A percentile compares a stretch with the other conserved stretches of the same genome.
phyloP scores from a whole-genome alignment of 1,140 invertebrate genomes.

The Drosophila repleta region DNA sequence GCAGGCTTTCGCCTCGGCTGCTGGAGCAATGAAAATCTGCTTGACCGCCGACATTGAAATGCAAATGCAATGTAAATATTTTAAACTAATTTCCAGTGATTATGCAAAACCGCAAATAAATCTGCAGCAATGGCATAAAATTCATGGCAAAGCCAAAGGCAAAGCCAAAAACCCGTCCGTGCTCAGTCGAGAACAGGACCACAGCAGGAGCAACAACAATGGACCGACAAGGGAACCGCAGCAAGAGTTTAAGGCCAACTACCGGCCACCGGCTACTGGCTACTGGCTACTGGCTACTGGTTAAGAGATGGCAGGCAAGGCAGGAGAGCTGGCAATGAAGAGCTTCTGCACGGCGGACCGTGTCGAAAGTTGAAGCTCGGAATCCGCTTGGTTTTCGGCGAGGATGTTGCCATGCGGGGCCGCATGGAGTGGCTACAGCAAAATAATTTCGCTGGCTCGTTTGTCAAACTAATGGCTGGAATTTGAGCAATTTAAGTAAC shows the following conservation, averaged over 20 bases:
- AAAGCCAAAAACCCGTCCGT: constrained; percentile 31
- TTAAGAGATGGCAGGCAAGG: background rate
- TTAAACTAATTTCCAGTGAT: constrained; percentile 81
- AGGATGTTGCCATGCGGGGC: background rate
- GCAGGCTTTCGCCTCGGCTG: background rate
- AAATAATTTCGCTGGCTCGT: constrained; percentile 79
- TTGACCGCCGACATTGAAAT: constrained; percentile 65
- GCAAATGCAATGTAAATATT: constrained; percentile 80
- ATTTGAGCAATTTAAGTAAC: constrained; percentile 81
- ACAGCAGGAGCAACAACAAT: constrained; percentile 12
- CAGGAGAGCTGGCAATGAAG: background rate
- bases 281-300: constrained; percentile 15
- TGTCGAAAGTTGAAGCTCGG: constrained; percentile 60
- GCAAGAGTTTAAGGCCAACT: constrained; percentile 19
- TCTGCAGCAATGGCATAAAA: constrained; percentile 69
- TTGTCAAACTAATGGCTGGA: constrained; percentile 80
- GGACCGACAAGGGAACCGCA: constrained; percentile 25
- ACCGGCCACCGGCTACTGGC: background rate
- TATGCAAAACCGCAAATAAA: constrained; percentile 82
- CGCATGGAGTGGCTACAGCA: constrained; percentile 56
- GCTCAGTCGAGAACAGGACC: too few species aligned
- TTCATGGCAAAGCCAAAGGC: constrained; percentile 41
- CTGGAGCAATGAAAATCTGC: constrained; percentile 20
- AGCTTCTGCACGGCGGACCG: constrained; percentile 27
- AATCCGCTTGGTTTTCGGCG: constrained; percentile 45